These are phyloP conservation scores for Strongylocentrotus purpuratus DNA, from an alignment of 35 echinoderm and acorn worm genomes.

Conservation along the genomic window DNA sequence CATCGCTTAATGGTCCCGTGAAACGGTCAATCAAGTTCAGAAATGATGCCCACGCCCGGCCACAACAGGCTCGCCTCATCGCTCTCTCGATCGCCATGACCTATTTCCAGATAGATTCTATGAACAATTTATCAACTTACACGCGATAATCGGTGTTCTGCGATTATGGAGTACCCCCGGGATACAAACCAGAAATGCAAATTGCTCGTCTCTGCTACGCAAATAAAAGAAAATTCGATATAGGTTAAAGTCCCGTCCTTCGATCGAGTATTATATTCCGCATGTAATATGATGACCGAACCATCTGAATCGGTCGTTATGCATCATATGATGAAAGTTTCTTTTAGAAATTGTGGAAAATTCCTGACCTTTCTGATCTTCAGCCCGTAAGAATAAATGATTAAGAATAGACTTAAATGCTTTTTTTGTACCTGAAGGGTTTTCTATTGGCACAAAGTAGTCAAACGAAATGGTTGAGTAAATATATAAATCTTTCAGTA, in stretches of 20 bases:
- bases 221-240: neutral
- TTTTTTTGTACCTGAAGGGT: too few relatives aligned
- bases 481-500: too few relatives aligned
- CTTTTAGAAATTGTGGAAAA: too few relatives aligned
- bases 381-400: too few relatives aligned
- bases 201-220: neutral
- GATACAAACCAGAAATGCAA: neutral
- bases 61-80: neutral
- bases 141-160: neutral
- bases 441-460: too few relatives aligned
- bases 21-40: neutral
- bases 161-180: neutral
- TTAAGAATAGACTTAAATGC: too few relatives aligned
- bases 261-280: neutral
- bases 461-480: too few relatives aligned
- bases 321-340: too few relatives aligned
- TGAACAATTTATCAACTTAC: slow-evolving; percentile 12
- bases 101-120: neutral
- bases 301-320: too few relatives aligned
- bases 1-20: neutral
- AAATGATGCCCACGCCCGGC: neutral
- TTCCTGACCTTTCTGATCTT: too few relatives aligned
- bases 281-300: too few relatives aligned
- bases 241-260: neutral
- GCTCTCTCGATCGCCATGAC: neutral